Evolutionary conservation across 2,888 invertebrate species (phyloP), one percentile per base, ranked within the genome.

Genomic region (Trissolcus brochymenae): DNA sequence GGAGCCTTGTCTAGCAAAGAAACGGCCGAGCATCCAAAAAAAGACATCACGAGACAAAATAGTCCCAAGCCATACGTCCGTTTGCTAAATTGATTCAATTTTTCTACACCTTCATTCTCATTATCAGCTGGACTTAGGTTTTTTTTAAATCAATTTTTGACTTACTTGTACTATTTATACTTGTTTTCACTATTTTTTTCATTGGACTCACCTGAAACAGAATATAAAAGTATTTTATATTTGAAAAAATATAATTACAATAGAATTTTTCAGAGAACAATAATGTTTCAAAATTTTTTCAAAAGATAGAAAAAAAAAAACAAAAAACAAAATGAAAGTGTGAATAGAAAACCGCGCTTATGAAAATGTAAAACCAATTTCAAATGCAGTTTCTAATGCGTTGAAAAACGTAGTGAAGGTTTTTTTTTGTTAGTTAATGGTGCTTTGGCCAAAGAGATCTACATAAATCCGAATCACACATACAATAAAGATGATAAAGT

Each of bases 1-100:
- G 86, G 82, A 84, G 81, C 80, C 81, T 81, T 79, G 83, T 81
- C 79, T 80, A 57, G 74, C 67, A 53, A n/a, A 59, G 77, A 61
- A 67, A 54, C 54, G 65, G 60, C 56, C 61, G 60, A 62, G 50
- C 59, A 61, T 51, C 68, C 55, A 62, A 50, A 72, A 65, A 76
- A 70, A 75, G 60, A 66, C 61, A 51, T 66, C 50, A 65, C 55
- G 43, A 57, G 77, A 64, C 43, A 64, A 77, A 72, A 60, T 62
- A 41, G 59, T 46, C 59, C 25, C 55, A 17, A 67, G 59, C 57
- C 67, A 61, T 51, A 60, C 57, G 71, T 74, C 66, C 72, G 51
- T 72, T 72, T 72, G 56, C 68, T 67, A 68, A 78, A 78, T 78
- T 74, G 65, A 61, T 51, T 54, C 60, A 56, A 70, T 78, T 78